Evolutionary conservation across 2,797 vertebrate genomes (phyloP).

Genomic region (Sebastes diploproa): DNA sequence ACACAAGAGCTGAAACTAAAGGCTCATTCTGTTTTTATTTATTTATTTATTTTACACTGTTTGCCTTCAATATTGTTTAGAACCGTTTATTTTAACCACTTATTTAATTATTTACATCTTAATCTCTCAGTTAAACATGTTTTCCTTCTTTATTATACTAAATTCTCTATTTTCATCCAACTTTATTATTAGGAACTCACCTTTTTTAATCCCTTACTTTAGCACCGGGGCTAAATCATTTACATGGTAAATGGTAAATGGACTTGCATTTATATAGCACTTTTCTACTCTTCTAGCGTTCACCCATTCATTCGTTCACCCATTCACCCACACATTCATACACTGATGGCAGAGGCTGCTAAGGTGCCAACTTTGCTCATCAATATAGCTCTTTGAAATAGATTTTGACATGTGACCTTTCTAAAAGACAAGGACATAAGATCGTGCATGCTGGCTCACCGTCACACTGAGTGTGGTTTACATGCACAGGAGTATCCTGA

Average conservation of each 20-base stretch:
- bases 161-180: neutral
- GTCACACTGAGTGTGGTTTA: neutral
- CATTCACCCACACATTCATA: too few relatives aligned
- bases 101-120: neutral
- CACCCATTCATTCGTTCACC: fast-evolving
- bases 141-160: too few relatives aligned
- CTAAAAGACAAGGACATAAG: neutral
- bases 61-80: neutral
- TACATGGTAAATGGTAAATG: neutral
- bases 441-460: neutral
- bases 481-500: neutral
- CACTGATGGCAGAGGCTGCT: too few relatives aligned
- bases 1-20: neutral
- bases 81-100: neutral
- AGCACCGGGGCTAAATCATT: neutral
- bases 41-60: neutral
- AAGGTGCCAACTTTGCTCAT: too few relatives aligned
- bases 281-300: too few relatives aligned
- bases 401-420: neutral
- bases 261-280: too few relatives aligned
- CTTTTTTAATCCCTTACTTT: neutral
- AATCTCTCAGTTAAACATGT: too few relatives aligned
- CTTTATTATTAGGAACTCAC: neutral
- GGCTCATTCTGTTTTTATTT: neutral
- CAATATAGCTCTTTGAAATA: neutral